These are phyloP conservation scores for Ceratosolen solmsi DNA, from an alignment of 1,140 invertebrate species.

Conservation along the genomic window DNA sequence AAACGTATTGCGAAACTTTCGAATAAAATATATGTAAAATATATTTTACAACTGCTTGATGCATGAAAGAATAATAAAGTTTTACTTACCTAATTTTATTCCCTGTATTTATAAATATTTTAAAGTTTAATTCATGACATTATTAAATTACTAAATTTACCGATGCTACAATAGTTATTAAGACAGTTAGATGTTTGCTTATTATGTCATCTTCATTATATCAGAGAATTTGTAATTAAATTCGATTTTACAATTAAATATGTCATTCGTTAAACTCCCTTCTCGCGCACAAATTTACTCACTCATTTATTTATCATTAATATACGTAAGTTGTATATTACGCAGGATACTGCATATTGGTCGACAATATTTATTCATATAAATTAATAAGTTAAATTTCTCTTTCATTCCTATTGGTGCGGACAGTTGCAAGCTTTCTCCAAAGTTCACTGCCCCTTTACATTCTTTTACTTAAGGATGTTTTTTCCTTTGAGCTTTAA, in stretches of 20 bases:
- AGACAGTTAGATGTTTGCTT: background rate
- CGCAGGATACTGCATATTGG: no score
- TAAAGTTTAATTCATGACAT: background rate
- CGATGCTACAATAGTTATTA: background rate
- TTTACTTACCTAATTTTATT: background rate
- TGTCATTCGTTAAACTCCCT: background rate
- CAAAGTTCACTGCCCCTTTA: slow-evolving; percentile 18
- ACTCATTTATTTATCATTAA: no score
- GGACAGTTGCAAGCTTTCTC: slow-evolving; percentile 9
- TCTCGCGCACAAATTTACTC: no score
- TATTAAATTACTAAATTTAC: background rate
- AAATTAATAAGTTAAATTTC: slow-evolving; percentile 16
- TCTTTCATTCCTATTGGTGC: slow-evolving; percentile 2
- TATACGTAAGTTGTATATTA: no score
- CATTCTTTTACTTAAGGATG: background rate
- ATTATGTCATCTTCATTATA: background rate
- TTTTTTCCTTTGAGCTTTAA: background rate
- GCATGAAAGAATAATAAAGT: background rate
- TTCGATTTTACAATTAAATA: background rate
- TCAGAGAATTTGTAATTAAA: background rate
- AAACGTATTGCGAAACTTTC: no score
- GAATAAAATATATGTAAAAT: background rate
- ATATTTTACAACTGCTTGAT: background rate
- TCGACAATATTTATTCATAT: background rate
- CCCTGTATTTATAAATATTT: background rate